phyloP scores from a whole-genome alignment of 2,797 vertebrate genomes.

The Lagocephalus sceleratus region DNA sequence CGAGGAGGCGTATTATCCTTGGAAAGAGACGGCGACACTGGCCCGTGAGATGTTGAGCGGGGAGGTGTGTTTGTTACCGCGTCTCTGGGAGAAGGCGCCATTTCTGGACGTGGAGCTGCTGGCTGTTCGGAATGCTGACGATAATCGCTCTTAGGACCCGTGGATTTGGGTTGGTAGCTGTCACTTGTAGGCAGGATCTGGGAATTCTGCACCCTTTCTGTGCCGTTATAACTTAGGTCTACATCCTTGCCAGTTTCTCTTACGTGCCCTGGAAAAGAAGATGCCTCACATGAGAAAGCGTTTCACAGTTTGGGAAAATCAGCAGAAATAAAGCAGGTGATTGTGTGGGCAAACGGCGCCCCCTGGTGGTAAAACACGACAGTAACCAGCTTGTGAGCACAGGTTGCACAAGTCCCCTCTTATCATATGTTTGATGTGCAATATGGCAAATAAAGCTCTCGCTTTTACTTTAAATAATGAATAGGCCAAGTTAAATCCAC shows the following conservation, averaged over 20 bases:
- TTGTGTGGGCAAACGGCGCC: conserved; percentile 31
- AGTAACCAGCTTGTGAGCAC: neutral
- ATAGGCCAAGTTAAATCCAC: no score
- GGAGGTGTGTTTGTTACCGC: conserved; percentile 38
- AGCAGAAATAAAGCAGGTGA: neutral
- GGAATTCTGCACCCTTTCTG: conserved; percentile 55
- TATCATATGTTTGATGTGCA: no score
- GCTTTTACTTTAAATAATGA: no score
- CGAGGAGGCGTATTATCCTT: conserved; percentile 44
- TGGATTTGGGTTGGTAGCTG: conserved; percentile 48
- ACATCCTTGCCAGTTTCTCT: conserved; percentile 65
- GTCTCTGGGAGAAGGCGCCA: conserved; percentile 49
- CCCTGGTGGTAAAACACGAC: conserved; percentile 37
- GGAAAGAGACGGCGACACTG: conserved; percentile 28
- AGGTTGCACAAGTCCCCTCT: neutral
- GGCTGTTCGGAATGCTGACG: conserved; percentile 53
- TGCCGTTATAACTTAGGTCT: conserved; percentile 63
- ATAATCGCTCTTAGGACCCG: conserved; percentile 54
- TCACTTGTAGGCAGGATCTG: conserved; percentile 59
- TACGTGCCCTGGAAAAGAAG: conserved; percentile 48
- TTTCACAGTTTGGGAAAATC: neutral
- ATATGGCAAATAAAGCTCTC: no score
- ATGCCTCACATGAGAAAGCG: neutral
- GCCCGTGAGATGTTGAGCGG: conserved; percentile 34
- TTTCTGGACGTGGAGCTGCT: conserved; percentile 49